Conservation (phyloP, 2,888 invertebrate species). For the Arge pagana region DNA sequence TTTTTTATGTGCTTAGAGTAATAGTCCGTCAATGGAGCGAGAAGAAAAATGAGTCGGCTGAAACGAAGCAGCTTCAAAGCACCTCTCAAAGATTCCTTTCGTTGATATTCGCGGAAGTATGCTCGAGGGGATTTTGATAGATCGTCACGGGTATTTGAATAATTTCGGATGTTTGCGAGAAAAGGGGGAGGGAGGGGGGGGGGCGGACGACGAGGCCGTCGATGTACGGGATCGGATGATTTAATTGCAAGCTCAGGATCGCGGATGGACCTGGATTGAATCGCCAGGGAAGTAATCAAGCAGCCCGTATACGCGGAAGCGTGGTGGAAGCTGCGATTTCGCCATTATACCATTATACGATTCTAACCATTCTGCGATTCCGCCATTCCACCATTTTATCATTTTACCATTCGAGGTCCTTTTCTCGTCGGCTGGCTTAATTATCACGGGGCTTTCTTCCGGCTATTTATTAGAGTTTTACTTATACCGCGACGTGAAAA, state of each 20-base stretch:
- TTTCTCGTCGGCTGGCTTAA: slow-evolving; percentile 53
- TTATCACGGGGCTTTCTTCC: slow-evolving; percentile 51
- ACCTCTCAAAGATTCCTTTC: too few relatives aligned
- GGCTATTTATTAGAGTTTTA: slow-evolving; percentile 56
- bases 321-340: slow-evolving; percentile 18
- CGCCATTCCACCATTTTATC: slow-evolving; percentile 23
- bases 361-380: slow-evolving; percentile 24
- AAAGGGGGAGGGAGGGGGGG: slow-evolving; percentile 10
- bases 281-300: slow-evolving; percentile 56
- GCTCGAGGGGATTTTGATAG: too few relatives aligned
- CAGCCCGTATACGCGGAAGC: slow-evolving; percentile 38
- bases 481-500: slow-evolving; percentile 45
- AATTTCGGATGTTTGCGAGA: too few relatives aligned
- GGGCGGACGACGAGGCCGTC: slow-evolving; percentile 18
- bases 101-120: too few relatives aligned
- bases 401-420: slow-evolving; percentile 37
- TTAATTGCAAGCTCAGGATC: slow-evolving; percentile 5
- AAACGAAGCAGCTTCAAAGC: too few relatives aligned
- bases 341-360: too few relatives aligned
- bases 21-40: too few relatives aligned
- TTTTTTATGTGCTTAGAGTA: too few relatives aligned
- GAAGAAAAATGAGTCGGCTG: too few relatives aligned
- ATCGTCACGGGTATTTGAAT: too few relatives aligned
- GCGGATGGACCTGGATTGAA: slow-evolving; percentile 41
- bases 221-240: slow-evolving; percentile 31